Evolutionary conservation across 92 coral and sea anemone species (phyloP), one percentile per base, ranked within the genome.

Genomic region (Actinernus sp.): DNA sequence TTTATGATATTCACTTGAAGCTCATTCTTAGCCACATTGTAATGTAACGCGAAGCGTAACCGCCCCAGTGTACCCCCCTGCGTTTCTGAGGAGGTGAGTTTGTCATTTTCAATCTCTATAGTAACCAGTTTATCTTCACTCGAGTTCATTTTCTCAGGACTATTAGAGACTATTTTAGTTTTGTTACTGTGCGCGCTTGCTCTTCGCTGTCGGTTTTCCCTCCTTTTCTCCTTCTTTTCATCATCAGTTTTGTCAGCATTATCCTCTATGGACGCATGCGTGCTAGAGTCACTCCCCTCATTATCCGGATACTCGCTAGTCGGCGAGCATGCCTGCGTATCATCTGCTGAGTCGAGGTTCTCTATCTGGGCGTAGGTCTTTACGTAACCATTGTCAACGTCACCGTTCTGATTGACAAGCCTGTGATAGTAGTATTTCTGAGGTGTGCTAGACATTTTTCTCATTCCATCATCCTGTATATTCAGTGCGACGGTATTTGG

Each of bases 1-100:
- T 84, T 94, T 27, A 91, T 87, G 2, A 94, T 68, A 25, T 85
- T 91, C 59, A 94, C 98, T 65, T 94, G 98, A 1, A 94, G 90
- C 61, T 94, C 97, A 25, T 85, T 94, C 55, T 78, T 91, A 6
- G 85, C 59, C 32, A 76, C 55, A 53, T 75, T 91, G 76, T 94
- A 94, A 37, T 91, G 88, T n/a, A 94, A 55, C 12, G 97, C 88
- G 59, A 87, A 87, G 12, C 97, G 86, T 24, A 94, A 85, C 62
- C 83, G 82, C n/a, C 98, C 98, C 4, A 82, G 76, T n/a, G 63
- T 71, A 2, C 77, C 86, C 24, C 56, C 65, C 5, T 47, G 22
- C 29, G 46, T 26, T 2, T 55, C 68, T n/a, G n/a, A n/a, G 22
- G 76, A 54, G 26, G 76, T 50, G 9, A 61, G 71, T 36, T 53